Base-by-base conservation (phyloP, 2,797 vertebrate genomes). In the Oceanodroma leucorhoa region DNA sequence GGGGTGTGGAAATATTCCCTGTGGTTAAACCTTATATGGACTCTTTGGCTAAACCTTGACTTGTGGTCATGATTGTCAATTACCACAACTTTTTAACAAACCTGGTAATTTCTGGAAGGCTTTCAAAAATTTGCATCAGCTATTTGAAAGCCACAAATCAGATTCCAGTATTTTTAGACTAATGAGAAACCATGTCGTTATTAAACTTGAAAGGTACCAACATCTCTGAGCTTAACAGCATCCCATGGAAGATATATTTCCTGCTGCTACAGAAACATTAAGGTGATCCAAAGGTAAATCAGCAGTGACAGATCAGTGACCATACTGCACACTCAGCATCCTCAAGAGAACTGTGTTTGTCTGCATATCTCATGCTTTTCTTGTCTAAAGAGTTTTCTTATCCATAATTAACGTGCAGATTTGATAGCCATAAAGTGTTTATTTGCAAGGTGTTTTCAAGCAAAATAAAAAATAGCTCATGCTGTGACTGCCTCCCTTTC, bases 211-310 rank as follows among this genome's bases (percentile, higher is more conserved):
- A 92, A 94, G 77, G 58, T 55, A 85, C 64, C 78, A 84, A 65
- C 82, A 88, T 78, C 72, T 75, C 81, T 54, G 87, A 89, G 72
- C 78, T 43, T 77, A 90, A 77, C 82, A 92, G 91, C 87, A 77
- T 97, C 93, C 83, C 95, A 57, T 29, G 83, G 79, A 95, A 98
- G 96, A 97, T 94, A 19, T 91, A 96, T 97, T 98, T 97, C 96
- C 96, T 97, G 95, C 95, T 97, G 96, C 87, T 95, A 91, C 92
- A 58, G 93, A 95, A 97, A 90, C 93, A 96, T 92, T 96, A 93
- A 96, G 89, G 96, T 95, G 94, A 97, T 96, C 95, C 94, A 97
- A 96, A 97, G 96, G 95, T 96, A 96, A 97, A 97, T 97, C 91
- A 97, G 81, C 89, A 95, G 77, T 96, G 97, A 96, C 95, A 97